Percentiles rank a stretch among this genome's conserved stretches.
Evolutionary conservation across 2,888 invertebrate species (phyloP).

Genomic region (Cheilosia vernalis): DNA sequence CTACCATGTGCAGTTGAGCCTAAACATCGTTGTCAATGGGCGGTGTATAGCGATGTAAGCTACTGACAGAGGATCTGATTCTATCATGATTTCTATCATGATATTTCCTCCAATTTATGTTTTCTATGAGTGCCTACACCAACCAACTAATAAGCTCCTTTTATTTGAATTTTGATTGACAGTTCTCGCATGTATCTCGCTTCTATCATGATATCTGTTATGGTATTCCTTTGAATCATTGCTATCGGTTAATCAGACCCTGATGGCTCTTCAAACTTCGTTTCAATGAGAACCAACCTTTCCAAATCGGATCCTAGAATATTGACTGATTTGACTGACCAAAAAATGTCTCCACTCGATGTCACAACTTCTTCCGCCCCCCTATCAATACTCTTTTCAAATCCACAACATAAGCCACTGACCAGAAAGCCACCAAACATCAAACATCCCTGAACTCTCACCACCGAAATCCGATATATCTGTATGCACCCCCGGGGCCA

Average conservation of each 20-base stretch:
- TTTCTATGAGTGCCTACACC: too few species aligned
- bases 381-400: neutral
- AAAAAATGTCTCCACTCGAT: neutral
- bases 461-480: slow-evolving; percentile 4
- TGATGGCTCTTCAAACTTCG: too few species aligned
- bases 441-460: neutral
- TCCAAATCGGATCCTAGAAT: too few species aligned
- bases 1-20: too few species aligned
- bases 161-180: neutral
- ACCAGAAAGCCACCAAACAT: slow-evolving; percentile 16
- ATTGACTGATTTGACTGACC: too few species aligned
- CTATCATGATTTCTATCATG: too few species aligned
- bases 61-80: too few species aligned
- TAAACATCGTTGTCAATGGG: too few species aligned
- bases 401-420: slow-evolving; percentile 10
- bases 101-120: too few species aligned
- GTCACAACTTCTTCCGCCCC: neutral
- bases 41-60: too few species aligned
- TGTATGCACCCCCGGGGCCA: slow-evolving; percentile 4
- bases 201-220: neutral
- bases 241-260: too few species aligned
- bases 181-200: neutral
- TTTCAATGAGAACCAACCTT: too few species aligned
- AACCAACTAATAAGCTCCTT: neutral
- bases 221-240: neutral